These are phyloP conservation scores for Plectus sambesii DNA, from an alignment of 1,140 invertebrate genomes.

Conservation along the genomic window DNA sequence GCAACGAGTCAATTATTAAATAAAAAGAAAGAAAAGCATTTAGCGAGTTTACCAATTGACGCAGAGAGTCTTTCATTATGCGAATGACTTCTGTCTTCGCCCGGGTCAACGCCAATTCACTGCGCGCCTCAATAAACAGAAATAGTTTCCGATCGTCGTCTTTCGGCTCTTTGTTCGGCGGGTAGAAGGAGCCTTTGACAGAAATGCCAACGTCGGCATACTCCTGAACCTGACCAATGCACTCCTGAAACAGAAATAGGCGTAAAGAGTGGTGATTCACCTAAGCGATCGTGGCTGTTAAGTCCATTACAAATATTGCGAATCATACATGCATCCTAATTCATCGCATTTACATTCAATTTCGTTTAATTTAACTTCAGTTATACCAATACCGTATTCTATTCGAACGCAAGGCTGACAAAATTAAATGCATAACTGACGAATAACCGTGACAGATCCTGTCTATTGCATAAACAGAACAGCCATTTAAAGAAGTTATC, in stretches of 20 bases:
- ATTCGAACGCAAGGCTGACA: too few relatives aligned
- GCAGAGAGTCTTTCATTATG: slow-evolving; percentile 75
- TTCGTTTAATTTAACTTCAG: too few relatives aligned
- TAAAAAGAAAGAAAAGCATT: slow-evolving; percentile 2
- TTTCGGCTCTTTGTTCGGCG: slow-evolving; percentile 62
- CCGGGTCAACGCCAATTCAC: slow-evolving; percentile 87
- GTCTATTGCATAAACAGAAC: neutral
- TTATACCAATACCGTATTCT: too few relatives aligned
- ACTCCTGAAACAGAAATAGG: slow-evolving; percentile 58
- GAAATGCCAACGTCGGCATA: slow-evolving; percentile 97
- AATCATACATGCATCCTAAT: neutral
- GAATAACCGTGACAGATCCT: neutral
- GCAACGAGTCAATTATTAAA: too few relatives aligned
- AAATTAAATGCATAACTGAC: too few relatives aligned
- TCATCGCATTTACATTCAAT: neutral
- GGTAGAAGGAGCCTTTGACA: slow-evolving; percentile 91
- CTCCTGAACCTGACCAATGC: slow-evolving; percentile 91
- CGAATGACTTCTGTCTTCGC: slow-evolving; percentile 96
- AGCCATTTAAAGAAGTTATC: too few relatives aligned
- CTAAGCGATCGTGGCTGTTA: neutral
- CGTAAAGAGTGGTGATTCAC: neutral
- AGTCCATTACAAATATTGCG: slow-evolving; percentile 1
- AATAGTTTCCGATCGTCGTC: slow-evolving; percentile 94
- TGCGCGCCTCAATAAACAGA: slow-evolving; percentile 95
- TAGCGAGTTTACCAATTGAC: slow-evolving; percentile 19